Evolutionary conservation across 2,113 vertebrate species (phyloP).

Genomic region (Cyanoramphus novaezelandiae): DNA sequence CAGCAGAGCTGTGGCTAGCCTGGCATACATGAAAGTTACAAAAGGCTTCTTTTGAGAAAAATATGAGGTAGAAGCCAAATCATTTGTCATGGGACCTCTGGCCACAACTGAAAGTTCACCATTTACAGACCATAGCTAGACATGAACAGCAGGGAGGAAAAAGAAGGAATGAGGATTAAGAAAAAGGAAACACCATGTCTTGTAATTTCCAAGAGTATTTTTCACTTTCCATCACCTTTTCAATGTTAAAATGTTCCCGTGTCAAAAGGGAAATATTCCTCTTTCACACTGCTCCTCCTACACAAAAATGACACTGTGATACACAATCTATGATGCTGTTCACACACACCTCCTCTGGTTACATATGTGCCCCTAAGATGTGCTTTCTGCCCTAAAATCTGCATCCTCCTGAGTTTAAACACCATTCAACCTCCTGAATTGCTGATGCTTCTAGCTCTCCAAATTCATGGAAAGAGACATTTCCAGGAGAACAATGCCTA

Average conservation of each 20-base stretch:
- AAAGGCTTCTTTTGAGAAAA: neutral
- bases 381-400: neutral
- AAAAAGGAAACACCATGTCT: neutral
- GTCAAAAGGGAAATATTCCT: neutral
- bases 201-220: neutral
- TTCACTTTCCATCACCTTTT: neutral
- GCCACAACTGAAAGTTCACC: neutral
- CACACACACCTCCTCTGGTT: neutral
- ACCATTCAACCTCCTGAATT: neutral
- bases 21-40: neutral
- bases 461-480: neutral
- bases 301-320: neutral
- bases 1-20: neutral
- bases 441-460: neutral
- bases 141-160: neutral
- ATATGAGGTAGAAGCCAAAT: neutral
- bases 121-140: neutral
- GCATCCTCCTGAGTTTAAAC: neutral
- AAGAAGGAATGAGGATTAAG: neutral
- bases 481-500: neutral
- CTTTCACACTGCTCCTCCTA: neutral
- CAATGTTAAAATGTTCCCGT: neutral
- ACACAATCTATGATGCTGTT: neutral
- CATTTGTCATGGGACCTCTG: neutral
- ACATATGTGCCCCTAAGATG: neutral